Percentiles rank a stretch among this genome's conserved stretches.
Evolutionary conservation across 2,113 vertebrate species (phyloP).

Genomic region (Acinonyx jubatus): DNA sequence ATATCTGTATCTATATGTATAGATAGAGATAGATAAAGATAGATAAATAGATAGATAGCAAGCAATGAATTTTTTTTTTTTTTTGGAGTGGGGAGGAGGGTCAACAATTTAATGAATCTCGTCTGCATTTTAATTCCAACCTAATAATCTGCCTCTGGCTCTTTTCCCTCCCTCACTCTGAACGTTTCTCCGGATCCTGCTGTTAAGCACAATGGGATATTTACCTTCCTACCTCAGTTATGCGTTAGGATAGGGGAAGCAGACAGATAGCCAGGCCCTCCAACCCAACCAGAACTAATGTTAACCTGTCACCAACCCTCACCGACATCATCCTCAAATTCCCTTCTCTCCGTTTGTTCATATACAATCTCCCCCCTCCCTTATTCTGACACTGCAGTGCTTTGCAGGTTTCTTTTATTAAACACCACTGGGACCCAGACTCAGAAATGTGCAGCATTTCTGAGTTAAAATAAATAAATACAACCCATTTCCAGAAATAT

Average conservation of each 20-base stretch:
- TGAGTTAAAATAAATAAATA: slow-evolving; percentile 82
- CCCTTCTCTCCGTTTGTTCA: slow-evolving; percentile 1
- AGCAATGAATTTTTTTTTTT: slow-evolving; percentile 2
- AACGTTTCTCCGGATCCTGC: slow-evolving; percentile 79
- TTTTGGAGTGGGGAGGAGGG: slow-evolving; percentile 86
- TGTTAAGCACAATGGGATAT: slow-evolving; percentile 79
- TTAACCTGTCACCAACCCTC: slow-evolving; percentile 54
- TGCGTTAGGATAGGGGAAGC: slow-evolving; percentile 43
- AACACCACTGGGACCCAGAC: slow-evolving; percentile 69
- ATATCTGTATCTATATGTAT: slow-evolving; percentile 19
- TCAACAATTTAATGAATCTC: slow-evolving; percentile 89
- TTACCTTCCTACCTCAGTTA: slow-evolving; percentile 74
- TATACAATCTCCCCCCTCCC: neutral
- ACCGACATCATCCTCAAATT: neutral
- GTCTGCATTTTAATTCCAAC: slow-evolving; percentile 88
- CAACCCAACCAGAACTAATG: neutral
- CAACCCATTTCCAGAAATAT: slow-evolving; percentile 65
- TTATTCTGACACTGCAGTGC: slow-evolving; percentile 53
- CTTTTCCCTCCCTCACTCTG: slow-evolving; percentile 80
- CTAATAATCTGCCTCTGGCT: slow-evolving; percentile 87
- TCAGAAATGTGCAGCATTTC: slow-evolving; percentile 75
- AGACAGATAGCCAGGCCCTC: slow-evolving; percentile 46
- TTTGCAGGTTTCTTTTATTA: slow-evolving; percentile 73
- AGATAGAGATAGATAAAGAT: no score
- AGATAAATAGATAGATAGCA: no score